phyloP scores from a whole-genome alignment of 35 echinoderm and acorn worm species.

The Lytechinus pictus region DNA sequence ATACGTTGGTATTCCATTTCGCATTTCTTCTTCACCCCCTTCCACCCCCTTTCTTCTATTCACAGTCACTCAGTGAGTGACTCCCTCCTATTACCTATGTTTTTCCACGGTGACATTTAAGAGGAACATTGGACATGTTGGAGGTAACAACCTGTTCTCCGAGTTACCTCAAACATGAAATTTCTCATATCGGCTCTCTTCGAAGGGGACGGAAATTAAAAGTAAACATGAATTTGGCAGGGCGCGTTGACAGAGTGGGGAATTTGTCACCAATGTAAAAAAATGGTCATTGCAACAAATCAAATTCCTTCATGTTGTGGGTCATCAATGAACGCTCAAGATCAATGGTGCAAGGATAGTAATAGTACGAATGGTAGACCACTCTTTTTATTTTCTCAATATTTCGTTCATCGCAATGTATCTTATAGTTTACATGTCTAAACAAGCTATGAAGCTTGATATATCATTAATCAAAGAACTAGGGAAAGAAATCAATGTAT shows the following conservation, averaged over 20 bases:
- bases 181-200: conserved; percentile 10
- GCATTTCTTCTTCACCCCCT: too few species aligned
- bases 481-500: too few species aligned
- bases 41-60: too few species aligned
- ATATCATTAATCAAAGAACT: too few species aligned
- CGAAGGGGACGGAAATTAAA: not conserved
- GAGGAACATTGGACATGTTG: not conserved
- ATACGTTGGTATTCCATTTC: too few species aligned
- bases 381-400: too few species aligned
- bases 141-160: not conserved
- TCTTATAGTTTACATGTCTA: too few species aligned
- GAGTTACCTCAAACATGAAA: not conserved
- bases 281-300: not conserved
- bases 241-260: not conserved
- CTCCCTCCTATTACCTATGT: not conserved
- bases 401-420: too few species aligned
- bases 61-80: too few species aligned
- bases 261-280: not conserved
- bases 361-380: too few species aligned
- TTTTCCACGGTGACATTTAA: not conserved
- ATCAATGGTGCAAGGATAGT: too few species aligned
- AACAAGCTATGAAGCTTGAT: too few species aligned
- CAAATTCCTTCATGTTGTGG: not conserved
- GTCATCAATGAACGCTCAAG: not conserved
- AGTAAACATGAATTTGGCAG: not conserved